Percentiles rank a stretch among this genome's conserved stretches.
Evolutionary conservation across 2,797 vertebrate genomes (phyloP).

Genomic region (Lepus townsendii): DNA sequence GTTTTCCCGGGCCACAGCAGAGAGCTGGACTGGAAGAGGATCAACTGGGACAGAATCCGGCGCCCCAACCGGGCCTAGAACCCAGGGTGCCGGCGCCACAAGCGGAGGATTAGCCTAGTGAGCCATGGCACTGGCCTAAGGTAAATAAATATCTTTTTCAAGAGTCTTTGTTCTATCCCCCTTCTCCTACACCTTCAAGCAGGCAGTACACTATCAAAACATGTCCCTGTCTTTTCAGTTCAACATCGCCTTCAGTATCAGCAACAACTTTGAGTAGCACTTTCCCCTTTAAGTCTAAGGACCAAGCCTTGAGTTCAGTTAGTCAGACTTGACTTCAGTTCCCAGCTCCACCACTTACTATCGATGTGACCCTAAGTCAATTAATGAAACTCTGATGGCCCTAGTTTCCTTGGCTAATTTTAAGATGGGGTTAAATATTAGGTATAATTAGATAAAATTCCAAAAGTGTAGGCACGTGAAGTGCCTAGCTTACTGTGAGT

Average conservation of each 20-base stretch:
- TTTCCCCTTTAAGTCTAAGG: not conserved
- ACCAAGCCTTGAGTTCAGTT: not conserved
- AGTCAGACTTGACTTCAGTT: not conserved
- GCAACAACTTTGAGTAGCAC: not conserved
- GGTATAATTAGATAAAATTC: not conserved
- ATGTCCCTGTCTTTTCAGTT: not conserved
- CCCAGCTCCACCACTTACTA: not conserved
- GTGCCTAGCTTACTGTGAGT: not conserved
- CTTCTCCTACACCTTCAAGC: not conserved
- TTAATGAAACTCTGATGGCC: not conserved
- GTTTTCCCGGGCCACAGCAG: too few species aligned
- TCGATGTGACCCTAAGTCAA: not conserved
- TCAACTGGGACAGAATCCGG: too few species aligned
- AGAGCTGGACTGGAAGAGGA: too few species aligned
- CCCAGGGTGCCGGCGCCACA: too few species aligned
- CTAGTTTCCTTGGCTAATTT: not conserved
- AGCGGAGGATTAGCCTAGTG: too few species aligned
- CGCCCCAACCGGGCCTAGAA: too few species aligned
- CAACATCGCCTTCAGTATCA: not conserved
- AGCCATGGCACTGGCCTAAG: too few species aligned
- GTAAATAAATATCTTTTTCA: not conserved
- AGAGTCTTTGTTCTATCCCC: not conserved
- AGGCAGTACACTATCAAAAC: not conserved
- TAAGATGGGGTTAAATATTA: not conserved
- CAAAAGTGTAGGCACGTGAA: not conserved